phyloP scores from a whole-genome alignment of 2,888 invertebrate genomes.

The Dicyrtomina minuta region DNA sequence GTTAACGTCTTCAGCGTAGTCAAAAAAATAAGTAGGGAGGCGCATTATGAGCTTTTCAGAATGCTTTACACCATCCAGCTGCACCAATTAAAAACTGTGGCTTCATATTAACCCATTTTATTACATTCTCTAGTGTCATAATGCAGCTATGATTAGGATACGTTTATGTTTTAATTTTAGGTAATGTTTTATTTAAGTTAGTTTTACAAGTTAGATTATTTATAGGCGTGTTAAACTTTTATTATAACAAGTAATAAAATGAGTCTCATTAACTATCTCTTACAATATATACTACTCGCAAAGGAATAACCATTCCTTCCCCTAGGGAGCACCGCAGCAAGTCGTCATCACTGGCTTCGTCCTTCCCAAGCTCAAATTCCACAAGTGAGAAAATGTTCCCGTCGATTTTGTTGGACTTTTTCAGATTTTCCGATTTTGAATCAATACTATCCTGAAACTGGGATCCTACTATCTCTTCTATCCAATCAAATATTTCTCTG shows the following conservation, averaged over 20 bases:
- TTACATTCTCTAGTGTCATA: too few relatives aligned
- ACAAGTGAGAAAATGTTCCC: neutral
- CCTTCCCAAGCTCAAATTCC: conserved; percentile 31
- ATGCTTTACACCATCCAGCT: neutral
- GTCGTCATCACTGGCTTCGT: conserved; percentile 23
- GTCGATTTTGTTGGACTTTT: neutral
- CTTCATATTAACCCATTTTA: too few relatives aligned
- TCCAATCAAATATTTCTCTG: conserved; percentile 24
- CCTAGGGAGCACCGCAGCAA: conserved; percentile 9
- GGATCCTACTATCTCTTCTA: conserved; percentile 14
- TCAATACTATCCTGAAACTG: conserved; percentile 3
- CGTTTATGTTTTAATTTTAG: neutral
- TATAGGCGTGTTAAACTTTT: too few relatives aligned
- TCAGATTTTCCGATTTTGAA: neutral
- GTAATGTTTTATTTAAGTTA: too few relatives aligned
- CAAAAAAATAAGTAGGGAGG: conserved; percentile 22
- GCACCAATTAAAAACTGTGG: neutral
- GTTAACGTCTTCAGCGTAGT: conserved; percentile 16
- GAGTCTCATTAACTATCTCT: too few relatives aligned
- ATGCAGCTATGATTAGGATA: neutral
- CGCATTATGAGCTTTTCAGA: conserved; percentile 8
- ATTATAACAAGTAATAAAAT: too few relatives aligned
- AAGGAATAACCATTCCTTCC: conserved; percentile 29
- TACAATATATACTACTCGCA: conserved; percentile 14
- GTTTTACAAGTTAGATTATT: too few relatives aligned